Conservation (phyloP, 2,797 vertebrate species). For the Mallotus villosus region DNA sequence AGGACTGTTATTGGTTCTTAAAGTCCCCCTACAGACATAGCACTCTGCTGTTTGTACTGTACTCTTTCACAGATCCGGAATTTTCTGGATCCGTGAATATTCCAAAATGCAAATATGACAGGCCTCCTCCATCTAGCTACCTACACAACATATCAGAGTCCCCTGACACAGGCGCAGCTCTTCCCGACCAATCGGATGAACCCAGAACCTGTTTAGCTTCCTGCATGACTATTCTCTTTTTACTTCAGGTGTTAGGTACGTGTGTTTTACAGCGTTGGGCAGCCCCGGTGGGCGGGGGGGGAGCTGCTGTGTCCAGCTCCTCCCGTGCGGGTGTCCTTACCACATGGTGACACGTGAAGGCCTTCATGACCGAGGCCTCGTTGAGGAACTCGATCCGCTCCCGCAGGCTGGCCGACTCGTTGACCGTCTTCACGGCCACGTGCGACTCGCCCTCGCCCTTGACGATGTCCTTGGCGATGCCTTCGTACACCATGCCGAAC, state of each 20-base stretch:
- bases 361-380: slow-evolving; percentile 97
- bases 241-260: background rate
- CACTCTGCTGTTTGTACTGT: too few species aligned
- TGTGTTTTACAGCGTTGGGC: background rate
- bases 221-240: background rate
- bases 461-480: slow-evolving; percentile 88
- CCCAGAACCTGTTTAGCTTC: background rate
- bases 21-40: too few species aligned
- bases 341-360: slow-evolving; percentile 97
- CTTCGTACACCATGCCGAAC: slow-evolving; percentile 98
- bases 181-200: too few species aligned
- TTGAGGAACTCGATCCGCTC: slow-evolving; percentile 98
- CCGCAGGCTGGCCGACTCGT: slow-evolving; percentile 90
- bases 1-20: too few species aligned
- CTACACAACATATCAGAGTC: too few species aligned
- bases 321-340: slow-evolving; percentile 67
- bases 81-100: too few species aligned
- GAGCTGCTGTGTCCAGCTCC: too few species aligned
- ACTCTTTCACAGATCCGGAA: too few species aligned
- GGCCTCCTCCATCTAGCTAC: too few species aligned
- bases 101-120: too few species aligned
- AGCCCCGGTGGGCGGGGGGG: background rate
- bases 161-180: too few species aligned
- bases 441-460: slow-evolving; percentile 85
- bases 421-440: slow-evolving; percentile 95